phyloP scores from a whole-genome alignment of 2,797 vertebrate species.

The Platalea minor region DNA sequence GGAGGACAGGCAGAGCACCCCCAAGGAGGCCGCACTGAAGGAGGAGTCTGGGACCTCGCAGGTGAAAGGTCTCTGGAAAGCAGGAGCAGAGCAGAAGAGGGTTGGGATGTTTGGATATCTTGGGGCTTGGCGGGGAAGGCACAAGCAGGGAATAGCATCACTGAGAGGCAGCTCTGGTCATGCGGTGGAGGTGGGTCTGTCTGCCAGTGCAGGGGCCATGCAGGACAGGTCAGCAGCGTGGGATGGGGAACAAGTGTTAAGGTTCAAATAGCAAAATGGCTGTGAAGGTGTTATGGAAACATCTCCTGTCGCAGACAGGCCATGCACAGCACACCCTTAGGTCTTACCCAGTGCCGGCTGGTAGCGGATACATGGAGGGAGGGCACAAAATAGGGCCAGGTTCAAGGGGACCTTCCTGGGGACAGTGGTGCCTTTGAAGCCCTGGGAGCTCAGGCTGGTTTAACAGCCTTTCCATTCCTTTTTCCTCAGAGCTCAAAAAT shows the following conservation, averaged over 20 bases:
- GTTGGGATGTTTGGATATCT: neutral
- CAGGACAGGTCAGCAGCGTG: neutral
- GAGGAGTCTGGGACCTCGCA: neutral
- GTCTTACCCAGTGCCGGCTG: neutral
- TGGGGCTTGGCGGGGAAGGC: neutral
- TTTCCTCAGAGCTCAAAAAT: neutral
- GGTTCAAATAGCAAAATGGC: neutral
- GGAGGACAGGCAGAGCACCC: neutral
- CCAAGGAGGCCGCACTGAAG: accelerated
- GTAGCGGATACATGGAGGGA: neutral
- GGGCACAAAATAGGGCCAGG: neutral
- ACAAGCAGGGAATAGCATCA: neutral
- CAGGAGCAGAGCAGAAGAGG: neutral
- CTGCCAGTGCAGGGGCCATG: accelerated
- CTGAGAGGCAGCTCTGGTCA: neutral
- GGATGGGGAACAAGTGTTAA: neutral
- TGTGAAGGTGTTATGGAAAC: neutral
- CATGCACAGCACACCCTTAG: accelerated
- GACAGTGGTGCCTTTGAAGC: neutral
- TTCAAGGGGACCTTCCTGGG: neutral
- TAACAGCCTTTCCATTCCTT: neutral
- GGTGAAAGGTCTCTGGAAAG: neutral
- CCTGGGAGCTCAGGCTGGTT: neutral
- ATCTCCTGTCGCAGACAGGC: neutral
- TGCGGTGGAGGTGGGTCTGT: accelerated